phyloP scores from a whole-genome alignment of 2,888 invertebrate genomes.

The Sphinx pinastri region DNA sequence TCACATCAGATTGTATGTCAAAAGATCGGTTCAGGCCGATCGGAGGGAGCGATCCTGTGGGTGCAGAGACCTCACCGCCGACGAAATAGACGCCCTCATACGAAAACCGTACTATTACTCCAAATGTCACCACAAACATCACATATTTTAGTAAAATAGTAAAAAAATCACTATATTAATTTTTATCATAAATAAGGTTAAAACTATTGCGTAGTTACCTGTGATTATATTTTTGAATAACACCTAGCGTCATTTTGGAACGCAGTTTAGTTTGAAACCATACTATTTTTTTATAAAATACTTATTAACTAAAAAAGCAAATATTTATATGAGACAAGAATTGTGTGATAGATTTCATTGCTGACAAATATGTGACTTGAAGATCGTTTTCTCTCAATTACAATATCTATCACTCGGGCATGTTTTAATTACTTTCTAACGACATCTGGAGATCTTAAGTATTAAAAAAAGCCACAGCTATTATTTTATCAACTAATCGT shows the following conservation, averaged over 20 bases:
- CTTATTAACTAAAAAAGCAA: too few relatives aligned
- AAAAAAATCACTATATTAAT: slow-evolving; percentile 3
- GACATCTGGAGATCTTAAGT: neutral
- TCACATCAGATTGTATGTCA: slow-evolving; percentile 7
- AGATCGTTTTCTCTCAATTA: neutral
- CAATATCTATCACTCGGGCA: neutral
- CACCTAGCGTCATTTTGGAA: too few relatives aligned
- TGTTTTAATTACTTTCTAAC: slow-evolving; percentile 7
- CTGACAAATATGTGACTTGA: too few relatives aligned
- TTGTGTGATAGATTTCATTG: too few relatives aligned
- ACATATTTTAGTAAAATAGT: slow-evolving; percentile 39
- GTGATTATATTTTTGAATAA: neutral
- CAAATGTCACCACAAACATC: slow-evolving; percentile 47
- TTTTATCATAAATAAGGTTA: neutral
- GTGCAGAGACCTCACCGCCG: slow-evolving; percentile 43
- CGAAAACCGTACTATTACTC: slow-evolving; percentile 56
- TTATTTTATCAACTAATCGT: neutral
- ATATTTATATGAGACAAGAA: too few relatives aligned
- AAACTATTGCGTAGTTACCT: neutral
- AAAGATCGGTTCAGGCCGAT: slow-evolving; percentile 26
- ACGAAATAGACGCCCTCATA: slow-evolving; percentile 46
- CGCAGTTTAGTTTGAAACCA: too few relatives aligned
- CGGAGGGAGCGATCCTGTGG: slow-evolving; percentile 40
- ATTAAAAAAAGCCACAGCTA: neutral
- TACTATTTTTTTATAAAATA: too few relatives aligned